phyloP scores from a whole-genome alignment of 2,797 vertebrate genomes.

The Cyclopterus lumpus region DNA sequence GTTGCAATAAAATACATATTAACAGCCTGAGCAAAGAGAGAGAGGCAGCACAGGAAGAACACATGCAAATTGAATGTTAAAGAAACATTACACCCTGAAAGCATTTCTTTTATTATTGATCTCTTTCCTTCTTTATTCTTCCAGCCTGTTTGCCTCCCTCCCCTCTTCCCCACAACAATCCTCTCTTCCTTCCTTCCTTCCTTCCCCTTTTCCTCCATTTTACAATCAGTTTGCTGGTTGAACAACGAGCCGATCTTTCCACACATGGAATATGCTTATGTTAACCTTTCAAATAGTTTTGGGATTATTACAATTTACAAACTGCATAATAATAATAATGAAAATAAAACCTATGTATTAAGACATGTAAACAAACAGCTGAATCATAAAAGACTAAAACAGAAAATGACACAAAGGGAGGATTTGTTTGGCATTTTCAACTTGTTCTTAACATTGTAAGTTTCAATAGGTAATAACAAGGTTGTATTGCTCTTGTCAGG shows the following conservation, averaged over 20 bases:
- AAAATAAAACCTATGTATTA: neutral
- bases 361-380: neutral
- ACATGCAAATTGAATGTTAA: neutral
- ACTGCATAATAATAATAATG: neutral
- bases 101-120: neutral
- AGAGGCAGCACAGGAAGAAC: neutral
- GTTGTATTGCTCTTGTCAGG: neutral
- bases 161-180: neutral
- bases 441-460: neutral
- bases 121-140: neutral
- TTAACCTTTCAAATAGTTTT: neutral
- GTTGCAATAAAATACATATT: conserved; percentile 6
- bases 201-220: conserved; percentile 20
- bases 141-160: neutral
- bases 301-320: neutral
- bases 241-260: neutral
- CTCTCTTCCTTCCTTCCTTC: neutral
- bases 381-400: neutral
- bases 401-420: neutral
- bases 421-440: neutral
- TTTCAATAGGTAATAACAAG: neutral
- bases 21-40: neutral
- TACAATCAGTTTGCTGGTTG: neutral
- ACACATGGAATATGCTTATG: neutral
- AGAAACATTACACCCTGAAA: neutral